Percentiles rank a stretch among this genome's conserved stretches.
phyloP scores from a whole-genome alignment of 2,113 vertebrate species.

The Coptodon rendalli region DNA sequence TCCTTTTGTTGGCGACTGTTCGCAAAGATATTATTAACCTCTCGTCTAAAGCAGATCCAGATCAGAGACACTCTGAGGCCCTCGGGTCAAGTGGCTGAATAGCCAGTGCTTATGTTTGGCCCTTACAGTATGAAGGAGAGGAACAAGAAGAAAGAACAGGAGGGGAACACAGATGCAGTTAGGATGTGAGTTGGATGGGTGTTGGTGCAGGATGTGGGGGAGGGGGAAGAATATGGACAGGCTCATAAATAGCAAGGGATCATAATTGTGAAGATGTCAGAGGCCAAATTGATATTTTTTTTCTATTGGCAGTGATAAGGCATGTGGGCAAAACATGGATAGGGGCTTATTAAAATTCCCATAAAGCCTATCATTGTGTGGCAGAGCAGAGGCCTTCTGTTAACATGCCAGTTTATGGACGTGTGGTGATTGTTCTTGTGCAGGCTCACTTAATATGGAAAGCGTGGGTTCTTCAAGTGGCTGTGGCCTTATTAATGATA shows the following conservation, averaged over 20 bases:
- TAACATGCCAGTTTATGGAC: slow-evolving; percentile 47
- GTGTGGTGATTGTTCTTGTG: slow-evolving; percentile 7
- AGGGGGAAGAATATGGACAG: not conserved
- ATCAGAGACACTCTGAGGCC: slow-evolving; percentile 27
- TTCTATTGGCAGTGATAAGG: slow-evolving; percentile 51
- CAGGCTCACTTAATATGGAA: not conserved
- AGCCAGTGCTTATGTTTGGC: slow-evolving; percentile 7
- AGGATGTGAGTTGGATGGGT: not conserved
- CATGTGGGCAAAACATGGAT: slow-evolving; percentile 36
- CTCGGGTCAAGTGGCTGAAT: slow-evolving; percentile 2
- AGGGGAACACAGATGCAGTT: not conserved
- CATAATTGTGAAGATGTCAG: slow-evolving; percentile 53
- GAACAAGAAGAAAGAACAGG: not conserved
- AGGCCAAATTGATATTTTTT: slow-evolving; percentile 45
- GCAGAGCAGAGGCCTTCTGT: slow-evolving; percentile 41
- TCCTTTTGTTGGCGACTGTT: slow-evolving; percentile 14
- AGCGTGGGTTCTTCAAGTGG: not conserved
- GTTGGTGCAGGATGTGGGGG: not conserved
- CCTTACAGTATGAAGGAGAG: not conserved
- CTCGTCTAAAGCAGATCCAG: slow-evolving; percentile 18
- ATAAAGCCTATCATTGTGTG: slow-evolving; percentile 55
- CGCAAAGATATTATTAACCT: slow-evolving; percentile 58
- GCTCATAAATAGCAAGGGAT: slow-evolving; percentile 46
- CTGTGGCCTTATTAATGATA: slow-evolving; percentile 11
- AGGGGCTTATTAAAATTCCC: slow-evolving; percentile 51